Evolutionary conservation across 2,797 vertebrate species (phyloP), one percentile per base, ranked within the genome.

Genomic region (Aulostomus chinensis): DNA sequence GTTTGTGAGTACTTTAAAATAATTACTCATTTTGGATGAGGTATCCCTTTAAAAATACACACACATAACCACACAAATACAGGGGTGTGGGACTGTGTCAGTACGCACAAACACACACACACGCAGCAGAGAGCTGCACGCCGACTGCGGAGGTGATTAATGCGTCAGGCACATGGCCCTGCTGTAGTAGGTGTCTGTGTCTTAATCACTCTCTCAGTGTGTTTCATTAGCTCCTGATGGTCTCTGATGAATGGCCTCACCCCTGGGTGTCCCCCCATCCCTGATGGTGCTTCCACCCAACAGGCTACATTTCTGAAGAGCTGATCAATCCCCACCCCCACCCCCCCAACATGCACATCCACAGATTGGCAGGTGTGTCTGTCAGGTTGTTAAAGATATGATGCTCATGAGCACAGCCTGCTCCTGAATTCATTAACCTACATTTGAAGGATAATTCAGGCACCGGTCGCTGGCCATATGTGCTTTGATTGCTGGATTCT

Each of bases 361-460:
- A 16, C 41, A 67, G 59, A 77, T 64, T 77, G 81, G 64, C 88
- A 89, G 84, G 81, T 88, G 85, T 68, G 63, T 78, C 69, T 77
- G 70, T 81, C 66, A 73, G 65, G 66, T 71, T 78, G 74, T 78
- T 80, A 77, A 64, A 76, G 63, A 81, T 78, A 70, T 61, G 81
- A 76, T 63, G 68, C 17, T 76, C 58, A 52, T 63, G 61, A 72
- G 64, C 58, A 54, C 72, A 73, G 77, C 79, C 77, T 65, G 75
- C 68, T 76, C 49, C 76, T 78, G 84, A 88, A 88, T 91, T 87
- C 82, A 90, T 91, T 91, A 89, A 88, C 88, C 91, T 87, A 86
- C 77, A 86, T 87, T 73, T 77, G 83, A 85, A 89, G 80, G 78
- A 89, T 84, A 86, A 83, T 83, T 85, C 81, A 76, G 74, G 60